A percentile compares a stretch with the other conserved stretches of the same genome.
Evolutionary conservation across 2,888 invertebrate genomes (phyloP).

Genomic region (Pachydiplax longipennis): DNA sequence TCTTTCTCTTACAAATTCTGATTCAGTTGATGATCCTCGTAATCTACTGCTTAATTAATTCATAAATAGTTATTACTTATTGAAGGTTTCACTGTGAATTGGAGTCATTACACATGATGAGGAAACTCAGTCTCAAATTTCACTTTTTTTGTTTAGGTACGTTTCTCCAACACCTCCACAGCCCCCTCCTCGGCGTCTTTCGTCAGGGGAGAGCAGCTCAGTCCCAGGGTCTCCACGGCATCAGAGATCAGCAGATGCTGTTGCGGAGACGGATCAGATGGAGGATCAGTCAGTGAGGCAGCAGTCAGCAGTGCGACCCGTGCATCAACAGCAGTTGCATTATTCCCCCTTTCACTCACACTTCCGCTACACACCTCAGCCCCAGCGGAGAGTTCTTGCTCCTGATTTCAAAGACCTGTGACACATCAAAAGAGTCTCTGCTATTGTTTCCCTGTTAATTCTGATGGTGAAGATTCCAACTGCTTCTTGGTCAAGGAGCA

Average conservation of each 20-base stretch:
- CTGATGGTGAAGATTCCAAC: slow-evolving; percentile 9
- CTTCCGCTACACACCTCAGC: slow-evolving; percentile 62
- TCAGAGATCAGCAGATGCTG: slow-evolving; percentile 49
- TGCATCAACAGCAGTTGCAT: slow-evolving; percentile 27
- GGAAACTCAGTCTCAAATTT: no score
- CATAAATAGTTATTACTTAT: no score
- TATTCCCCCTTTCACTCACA: slow-evolving; percentile 64
- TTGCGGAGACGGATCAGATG: background rate
- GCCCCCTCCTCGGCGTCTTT: slow-evolving; percentile 70
- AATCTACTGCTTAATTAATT: no score
- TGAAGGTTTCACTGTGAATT: no score
- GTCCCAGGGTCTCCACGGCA: slow-evolving; percentile 76
- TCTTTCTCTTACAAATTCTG: no score
- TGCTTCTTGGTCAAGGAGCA: background rate
- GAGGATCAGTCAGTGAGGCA: slow-evolving; percentile 21
- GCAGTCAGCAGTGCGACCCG: background rate
- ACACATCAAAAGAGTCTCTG: background rate
- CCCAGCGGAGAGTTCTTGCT: slow-evolving; percentile 55
- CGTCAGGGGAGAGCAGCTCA: slow-evolving; percentile 66
- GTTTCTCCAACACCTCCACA: slow-evolving; percentile 69
- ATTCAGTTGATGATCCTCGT: no score
- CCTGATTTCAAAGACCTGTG: slow-evolving; percentile 38
- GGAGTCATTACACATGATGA: no score
- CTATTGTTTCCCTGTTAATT: background rate
- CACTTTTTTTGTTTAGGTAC: slow-evolving; percentile 59